phyloP scores from a whole-genome alignment of 2,797 vertebrate genomes.

The Aselliscus stoliczkanus region DNA sequence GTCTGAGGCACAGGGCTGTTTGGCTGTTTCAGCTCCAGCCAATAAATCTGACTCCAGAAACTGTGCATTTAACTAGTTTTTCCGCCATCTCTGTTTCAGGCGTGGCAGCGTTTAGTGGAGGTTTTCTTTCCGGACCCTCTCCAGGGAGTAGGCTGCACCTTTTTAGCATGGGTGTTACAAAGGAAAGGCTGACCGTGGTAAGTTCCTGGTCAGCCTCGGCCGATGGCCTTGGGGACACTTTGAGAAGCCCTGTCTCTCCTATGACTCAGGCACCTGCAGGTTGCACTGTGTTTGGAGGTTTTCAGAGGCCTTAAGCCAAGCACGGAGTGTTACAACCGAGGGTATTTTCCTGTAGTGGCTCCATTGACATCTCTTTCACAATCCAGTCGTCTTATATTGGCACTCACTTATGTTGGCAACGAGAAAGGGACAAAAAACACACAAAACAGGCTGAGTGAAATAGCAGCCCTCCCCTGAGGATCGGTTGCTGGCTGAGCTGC shows the following conservation, averaged over 20 bases:
- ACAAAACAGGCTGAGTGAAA: slow-evolving; percentile 29
- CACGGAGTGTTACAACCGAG: not conserved
- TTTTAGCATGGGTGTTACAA: not conserved
- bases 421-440: slow-evolving; percentile 55
- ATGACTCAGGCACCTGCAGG: not conserved
- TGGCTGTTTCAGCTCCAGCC: not conserved
- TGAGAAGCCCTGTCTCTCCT: not conserved
- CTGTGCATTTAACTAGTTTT: not conserved
- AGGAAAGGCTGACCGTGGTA: not conserved
- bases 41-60: not conserved
- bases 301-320: not conserved
- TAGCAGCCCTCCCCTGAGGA: not conserved
- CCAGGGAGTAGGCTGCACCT: not conserved
- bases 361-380: not conserved
- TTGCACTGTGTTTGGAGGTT: not conserved
- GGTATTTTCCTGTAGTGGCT: not conserved
- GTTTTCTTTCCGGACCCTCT: not conserved
- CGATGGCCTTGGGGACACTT: not conserved
- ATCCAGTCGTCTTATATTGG: slow-evolving; percentile 13
- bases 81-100: not conserved
- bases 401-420: slow-evolving; percentile 28
- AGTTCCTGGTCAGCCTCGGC: not conserved
- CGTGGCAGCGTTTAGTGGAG: not conserved
- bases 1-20: not conserved
- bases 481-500: not conserved